Evolutionary conservation across 53 echinoderm and acorn worm genomes (phyloP).

Genomic region (Echinarachnius parma): DNA sequence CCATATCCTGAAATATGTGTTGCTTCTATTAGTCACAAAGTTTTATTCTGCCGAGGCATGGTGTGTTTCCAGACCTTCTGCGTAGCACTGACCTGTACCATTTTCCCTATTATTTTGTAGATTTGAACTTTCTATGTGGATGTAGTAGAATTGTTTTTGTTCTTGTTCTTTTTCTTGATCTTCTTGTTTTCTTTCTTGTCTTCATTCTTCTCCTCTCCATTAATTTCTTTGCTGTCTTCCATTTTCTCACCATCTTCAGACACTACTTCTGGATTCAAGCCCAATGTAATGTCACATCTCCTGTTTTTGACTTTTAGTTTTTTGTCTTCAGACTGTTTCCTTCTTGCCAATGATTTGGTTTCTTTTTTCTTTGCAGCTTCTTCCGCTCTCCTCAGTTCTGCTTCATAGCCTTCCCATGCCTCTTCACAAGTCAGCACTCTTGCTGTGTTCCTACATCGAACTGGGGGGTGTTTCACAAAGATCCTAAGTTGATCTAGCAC

Average conservation of each 20-base stretch:
- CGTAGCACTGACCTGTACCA: too few relatives aligned
- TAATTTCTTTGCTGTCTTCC: neutral
- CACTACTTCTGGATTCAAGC: neutral
- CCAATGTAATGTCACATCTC: neutral
- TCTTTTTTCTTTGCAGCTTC: neutral
- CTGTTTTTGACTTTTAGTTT: neutral
- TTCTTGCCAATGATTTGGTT: neutral
- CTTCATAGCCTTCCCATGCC: neutral
- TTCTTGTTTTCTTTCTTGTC: too few relatives aligned
- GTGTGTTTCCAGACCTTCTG: too few relatives aligned
- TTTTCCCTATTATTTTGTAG: too few relatives aligned
- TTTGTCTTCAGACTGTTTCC: neutral
- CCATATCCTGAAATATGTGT: conserved; percentile 7
- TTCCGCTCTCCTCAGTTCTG: neutral
- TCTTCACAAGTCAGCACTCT: neutral
- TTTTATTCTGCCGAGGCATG: too few relatives aligned
- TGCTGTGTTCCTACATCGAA: neutral
- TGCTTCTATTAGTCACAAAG: too few relatives aligned
- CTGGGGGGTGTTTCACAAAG: too few relatives aligned
- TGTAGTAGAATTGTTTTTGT: too few relatives aligned
- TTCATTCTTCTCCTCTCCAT: neutral
- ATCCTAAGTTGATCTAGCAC: too few relatives aligned
- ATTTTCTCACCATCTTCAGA: neutral
- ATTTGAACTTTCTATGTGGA: too few relatives aligned
- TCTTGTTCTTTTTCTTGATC: too few relatives aligned